A percentile compares a stretch with the other conserved stretches of the same genome.
Evolutionary conservation across 2,888 invertebrate species (phyloP).

Genomic region (Chrysolina americana): DNA sequence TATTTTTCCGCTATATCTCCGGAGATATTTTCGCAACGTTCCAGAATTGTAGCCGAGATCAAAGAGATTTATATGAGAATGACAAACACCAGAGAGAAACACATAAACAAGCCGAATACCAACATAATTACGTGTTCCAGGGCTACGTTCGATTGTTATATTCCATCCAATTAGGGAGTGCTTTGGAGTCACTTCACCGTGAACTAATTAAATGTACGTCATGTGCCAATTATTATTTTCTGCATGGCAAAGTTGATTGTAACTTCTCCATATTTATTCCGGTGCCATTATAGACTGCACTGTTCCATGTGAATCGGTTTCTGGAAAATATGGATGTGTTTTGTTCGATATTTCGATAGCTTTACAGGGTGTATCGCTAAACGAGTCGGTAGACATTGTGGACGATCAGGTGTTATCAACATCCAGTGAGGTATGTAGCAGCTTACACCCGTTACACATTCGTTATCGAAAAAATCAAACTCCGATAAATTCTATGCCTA

Average conservation of each 20-base stretch:
- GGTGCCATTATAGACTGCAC: background rate
- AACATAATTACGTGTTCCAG: constrained; percentile 37
- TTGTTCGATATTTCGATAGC: background rate
- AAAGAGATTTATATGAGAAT: constrained; percentile 20
- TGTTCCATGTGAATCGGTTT: background rate
- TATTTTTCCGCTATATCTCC: constrained; percentile 2
- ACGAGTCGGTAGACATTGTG: no score
- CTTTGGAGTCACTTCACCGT: constrained; percentile 40
- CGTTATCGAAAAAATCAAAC: no score
- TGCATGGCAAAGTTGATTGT: constrained; percentile 45
- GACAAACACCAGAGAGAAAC: constrained; percentile 12
- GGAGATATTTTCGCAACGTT: background rate
- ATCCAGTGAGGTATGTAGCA: no score
- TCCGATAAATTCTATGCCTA: no score
- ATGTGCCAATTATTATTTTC: constrained; percentile 51
- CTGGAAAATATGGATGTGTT: background rate
- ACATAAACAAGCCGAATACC: constrained; percentile 27
- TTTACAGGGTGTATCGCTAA: background rate
- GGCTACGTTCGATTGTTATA: constrained; percentile 45
- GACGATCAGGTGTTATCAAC: no score
- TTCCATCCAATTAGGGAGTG: constrained; percentile 49
- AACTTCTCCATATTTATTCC: constrained; percentile 35
- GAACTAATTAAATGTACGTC: constrained; percentile 46
- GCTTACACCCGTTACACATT: no score
- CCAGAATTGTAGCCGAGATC: constrained; percentile 7